Evolutionary conservation across 2,797 vertebrate genomes (phyloP).

Genomic region (Myotis vivesi): DNA sequence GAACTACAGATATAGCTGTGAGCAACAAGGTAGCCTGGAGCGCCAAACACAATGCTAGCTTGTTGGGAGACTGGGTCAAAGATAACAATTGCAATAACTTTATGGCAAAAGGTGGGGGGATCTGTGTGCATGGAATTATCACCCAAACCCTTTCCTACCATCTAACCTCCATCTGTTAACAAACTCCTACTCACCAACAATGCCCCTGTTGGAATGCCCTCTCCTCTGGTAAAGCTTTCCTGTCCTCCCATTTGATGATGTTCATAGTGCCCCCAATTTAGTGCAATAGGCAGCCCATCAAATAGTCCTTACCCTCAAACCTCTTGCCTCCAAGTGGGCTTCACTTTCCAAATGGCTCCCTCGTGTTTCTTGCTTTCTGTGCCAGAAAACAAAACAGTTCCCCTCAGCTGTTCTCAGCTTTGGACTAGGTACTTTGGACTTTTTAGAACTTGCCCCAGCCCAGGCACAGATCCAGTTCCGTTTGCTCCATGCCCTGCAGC

Average conservation of each 20-base stretch:
- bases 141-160: neutral
- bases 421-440: neutral
- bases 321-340: neutral
- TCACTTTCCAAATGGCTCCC: neutral
- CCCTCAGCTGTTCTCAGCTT: neutral
- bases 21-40: neutral
- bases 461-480: neutral
- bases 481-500: neutral
- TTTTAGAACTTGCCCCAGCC: neutral
- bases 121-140: neutral
- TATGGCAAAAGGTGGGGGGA: neutral
- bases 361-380: neutral
- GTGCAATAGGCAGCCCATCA: neutral
- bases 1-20: constrained; percentile 56
- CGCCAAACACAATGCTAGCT: neutral
- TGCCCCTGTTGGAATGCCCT: neutral
- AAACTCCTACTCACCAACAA: constrained; percentile 44
- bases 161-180: neutral
- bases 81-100: neutral
- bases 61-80: neutral
- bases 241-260: neutral
- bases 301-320: neutral
- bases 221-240: neutral
- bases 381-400: neutral
- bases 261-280: neutral